Evolutionary conservation across 2,113 vertebrate genomes (phyloP).

Genomic region (Ictalurus punctatus): DNA sequence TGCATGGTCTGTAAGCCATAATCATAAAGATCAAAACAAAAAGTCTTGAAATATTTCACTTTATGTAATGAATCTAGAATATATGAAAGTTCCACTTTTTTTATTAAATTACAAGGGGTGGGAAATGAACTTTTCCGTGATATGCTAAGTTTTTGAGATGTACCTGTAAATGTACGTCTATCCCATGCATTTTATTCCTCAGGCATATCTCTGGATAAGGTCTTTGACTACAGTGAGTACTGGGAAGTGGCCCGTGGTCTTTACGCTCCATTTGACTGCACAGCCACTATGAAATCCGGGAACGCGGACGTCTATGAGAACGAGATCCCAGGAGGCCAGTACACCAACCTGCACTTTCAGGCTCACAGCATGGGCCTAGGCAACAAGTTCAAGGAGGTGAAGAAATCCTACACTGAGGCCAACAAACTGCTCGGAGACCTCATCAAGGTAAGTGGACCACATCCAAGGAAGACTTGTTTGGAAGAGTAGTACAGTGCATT

Average conservation of each 20-base stretch:
- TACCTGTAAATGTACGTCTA: no score
- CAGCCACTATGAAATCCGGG: slow-evolving; percentile 97
- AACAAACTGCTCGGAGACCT: slow-evolving; percentile 95
- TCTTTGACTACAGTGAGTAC: slow-evolving; percentile 96
- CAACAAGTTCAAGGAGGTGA: slow-evolving; percentile 96
- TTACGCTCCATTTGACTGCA: slow-evolving; percentile 95
- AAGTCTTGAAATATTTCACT: no score
- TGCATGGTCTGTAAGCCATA: no score
- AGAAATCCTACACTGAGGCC: slow-evolving; percentile 90
- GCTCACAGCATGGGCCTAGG: slow-evolving; percentile 97
- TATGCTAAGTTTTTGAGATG: no score
- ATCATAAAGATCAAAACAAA: no score
- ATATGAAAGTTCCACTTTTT: no score
- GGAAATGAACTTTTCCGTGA: no score
- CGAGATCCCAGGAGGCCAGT: slow-evolving; percentile 97
- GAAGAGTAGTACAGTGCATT: neutral
- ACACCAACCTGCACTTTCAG: slow-evolving; percentile 99
- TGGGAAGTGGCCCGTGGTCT: slow-evolving; percentile 91
- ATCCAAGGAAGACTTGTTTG: slow-evolving; percentile 8
- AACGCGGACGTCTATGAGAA: slow-evolving; percentile 97
- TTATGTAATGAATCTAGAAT: no score
- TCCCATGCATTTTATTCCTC: slow-evolving; percentile 22
- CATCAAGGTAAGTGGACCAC: slow-evolving; percentile 84
- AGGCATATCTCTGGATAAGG: slow-evolving; percentile 86
- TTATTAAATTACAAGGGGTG: no score